Base-by-base conservation (phyloP, 30 jellyfish, hydroid and myxozoan species). In the Nemopilema nomurai region DNA sequence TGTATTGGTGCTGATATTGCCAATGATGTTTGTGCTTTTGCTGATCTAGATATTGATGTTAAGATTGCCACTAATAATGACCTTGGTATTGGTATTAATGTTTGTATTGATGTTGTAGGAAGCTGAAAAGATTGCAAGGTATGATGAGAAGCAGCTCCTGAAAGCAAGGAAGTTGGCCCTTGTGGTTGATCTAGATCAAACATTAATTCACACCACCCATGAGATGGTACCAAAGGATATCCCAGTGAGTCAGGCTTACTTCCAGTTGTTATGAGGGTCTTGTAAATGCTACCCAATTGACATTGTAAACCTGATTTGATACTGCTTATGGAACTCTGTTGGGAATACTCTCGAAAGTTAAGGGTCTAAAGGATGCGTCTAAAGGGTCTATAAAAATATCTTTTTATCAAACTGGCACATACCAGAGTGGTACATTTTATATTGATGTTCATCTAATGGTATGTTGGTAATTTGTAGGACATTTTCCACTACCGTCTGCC, bases 171-270 rank as follows among this genome's bases (percentile, higher is more conserved):
- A 91, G 66, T 74, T 96, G 52, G 97, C 94, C 0, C 83, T 96
- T 26, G 97, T 96, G 33, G 99, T 96, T 80, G 99, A 96, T 69
- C 71, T 96, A 24, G 99, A 96, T 76, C 97, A 91, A 76, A 96
- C 99, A 9, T 69, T 96, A 28, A 88, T 96, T 24, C 99, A 96
- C 81, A 87, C 99, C 9, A 89, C 98, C 1, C 97, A 90, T 86
- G 97, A 81, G 28, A 57, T 90, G 18, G 95, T 83, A 27, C 92
- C 96, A 19, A 67, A 51, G 63, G 94, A 84, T 52, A 18, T 86
- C 8, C 85, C 85, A 87, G 99, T 83, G 71, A 74, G 87, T n/a
- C n/a, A n/a, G n/a, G n/a, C n/a, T n/a, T n/a, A n/a, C n/a, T n/a
- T n/a, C n/a, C n/a, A n/a, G n/a, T n/a, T n/a, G n/a, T n/a, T n/a